phyloP scores from a whole-genome alignment of 1,140 invertebrate genomes.

The Gonioctena quinquepunctata region DNA sequence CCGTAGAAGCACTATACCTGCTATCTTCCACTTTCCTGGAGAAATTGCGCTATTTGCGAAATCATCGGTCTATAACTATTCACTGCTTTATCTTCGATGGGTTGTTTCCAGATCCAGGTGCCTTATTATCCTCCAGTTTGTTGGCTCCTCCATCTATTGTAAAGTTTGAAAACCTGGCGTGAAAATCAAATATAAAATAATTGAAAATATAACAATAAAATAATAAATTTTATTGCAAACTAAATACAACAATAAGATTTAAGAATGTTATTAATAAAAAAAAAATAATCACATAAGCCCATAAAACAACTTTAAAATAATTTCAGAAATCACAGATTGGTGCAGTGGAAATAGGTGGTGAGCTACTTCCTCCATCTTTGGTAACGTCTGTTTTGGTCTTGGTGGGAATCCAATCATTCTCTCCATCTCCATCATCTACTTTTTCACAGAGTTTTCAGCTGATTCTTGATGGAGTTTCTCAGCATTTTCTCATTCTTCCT shows the following conservation, averaged over 20 bases:
- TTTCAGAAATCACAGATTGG: constrained; percentile 35
- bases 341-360: neutral
- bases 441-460: neutral
- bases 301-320: too few relatives aligned
- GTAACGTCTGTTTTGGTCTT: neutral
- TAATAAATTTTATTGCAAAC: too few relatives aligned
- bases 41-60: neutral
- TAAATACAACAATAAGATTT: too few relatives aligned
- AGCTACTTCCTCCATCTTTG: neutral
- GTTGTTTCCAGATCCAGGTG: constrained; percentile 1
- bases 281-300: too few relatives aligned
- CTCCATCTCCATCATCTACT: neutral
- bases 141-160: neutral
- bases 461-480: too few relatives aligned
- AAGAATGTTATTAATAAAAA: too few relatives aligned
- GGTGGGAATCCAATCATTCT: neutral
- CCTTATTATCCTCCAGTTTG: neutral
- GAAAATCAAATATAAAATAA: too few relatives aligned
- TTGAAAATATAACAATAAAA: too few relatives aligned
- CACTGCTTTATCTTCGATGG: constrained; percentile 4
- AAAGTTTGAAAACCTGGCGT: neutral
- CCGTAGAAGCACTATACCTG: neutral
- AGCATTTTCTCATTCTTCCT: too few relatives aligned
- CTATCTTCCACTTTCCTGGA: constrained; percentile 8
- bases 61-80: neutral